A percentile compares a stretch with the other conserved stretches of the same genome.
Conservation (phyloP, 2,113 vertebrate species). For the Lycocorax pyrrhopterus region DNA sequence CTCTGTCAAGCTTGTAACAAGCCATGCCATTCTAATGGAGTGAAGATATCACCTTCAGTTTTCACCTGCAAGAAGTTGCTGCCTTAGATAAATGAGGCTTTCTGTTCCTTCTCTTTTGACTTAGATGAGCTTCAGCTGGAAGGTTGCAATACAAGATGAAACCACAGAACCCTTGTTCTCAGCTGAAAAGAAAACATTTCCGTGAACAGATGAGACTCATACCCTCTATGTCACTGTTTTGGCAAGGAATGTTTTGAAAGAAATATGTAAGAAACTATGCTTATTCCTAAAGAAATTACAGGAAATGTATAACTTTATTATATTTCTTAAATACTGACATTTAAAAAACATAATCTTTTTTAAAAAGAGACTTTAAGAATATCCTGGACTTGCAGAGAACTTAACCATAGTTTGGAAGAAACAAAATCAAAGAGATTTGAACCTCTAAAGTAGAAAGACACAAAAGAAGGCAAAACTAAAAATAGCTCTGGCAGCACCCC, state of each 20-base stretch:
- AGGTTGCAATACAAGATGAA: background rate
- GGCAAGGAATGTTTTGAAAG: background rate
- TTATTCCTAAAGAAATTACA: constrained; percentile 11
- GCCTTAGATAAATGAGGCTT: background rate
- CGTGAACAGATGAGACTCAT: background rate
- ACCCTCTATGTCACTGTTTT: background rate
- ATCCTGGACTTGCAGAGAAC: background rate
- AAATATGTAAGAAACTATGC: background rate
- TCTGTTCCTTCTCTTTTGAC: background rate
- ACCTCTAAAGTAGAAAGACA: constrained; percentile 8
- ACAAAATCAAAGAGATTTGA: constrained; percentile 40
- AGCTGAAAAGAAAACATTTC: background rate
- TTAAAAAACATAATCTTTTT: background rate
- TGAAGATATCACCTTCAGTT: background rate
- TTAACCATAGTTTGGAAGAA: constrained; percentile 48
- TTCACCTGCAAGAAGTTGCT: background rate
- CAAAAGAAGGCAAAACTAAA: constrained; percentile 15
- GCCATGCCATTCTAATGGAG: background rate
- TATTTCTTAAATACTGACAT: constrained; percentile 40
- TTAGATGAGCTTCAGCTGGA: background rate
- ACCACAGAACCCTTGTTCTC: background rate
- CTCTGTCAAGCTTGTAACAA: background rate
- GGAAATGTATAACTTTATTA: background rate
- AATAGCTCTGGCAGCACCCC: constrained; percentile 18
- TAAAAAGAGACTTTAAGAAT: constrained; percentile 34